Evolutionary conservation across 2,797 vertebrate genomes (phyloP).

Genomic region (Sebastes diploproa): DNA sequence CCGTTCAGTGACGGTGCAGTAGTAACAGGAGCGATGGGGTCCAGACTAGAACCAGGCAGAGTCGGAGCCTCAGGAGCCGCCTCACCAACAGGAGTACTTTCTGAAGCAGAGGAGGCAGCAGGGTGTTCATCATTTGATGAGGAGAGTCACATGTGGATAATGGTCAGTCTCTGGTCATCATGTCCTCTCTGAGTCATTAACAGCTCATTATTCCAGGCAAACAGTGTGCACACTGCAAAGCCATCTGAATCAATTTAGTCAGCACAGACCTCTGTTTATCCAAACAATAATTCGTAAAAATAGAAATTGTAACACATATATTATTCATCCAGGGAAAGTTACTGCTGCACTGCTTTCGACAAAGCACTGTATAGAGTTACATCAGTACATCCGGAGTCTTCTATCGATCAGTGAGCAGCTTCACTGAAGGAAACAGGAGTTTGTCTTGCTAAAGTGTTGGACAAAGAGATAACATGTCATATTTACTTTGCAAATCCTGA

Average conservation of each 20-base stretch:
- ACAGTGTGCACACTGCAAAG: not conserved
- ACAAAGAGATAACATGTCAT: not conserved
- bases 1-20: not conserved
- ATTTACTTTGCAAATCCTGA: not conserved
- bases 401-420: not conserved
- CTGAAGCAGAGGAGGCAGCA: not conserved
- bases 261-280: not conserved
- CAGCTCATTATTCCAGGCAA: not conserved
- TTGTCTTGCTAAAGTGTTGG: not conserved
- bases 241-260: not conserved
- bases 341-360: not conserved
- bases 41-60: rapidly evolving
- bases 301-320: not conserved
- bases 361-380: not conserved
- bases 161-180: not conserved
- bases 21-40: not conserved
- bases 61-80: not conserved
- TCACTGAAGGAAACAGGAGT: not conserved
- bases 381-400: not conserved
- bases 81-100: not conserved
- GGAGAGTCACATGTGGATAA: not conserved
- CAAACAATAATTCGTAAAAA: not conserved
- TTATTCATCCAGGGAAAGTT: not conserved
- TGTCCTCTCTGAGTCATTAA: slow-evolving; percentile 3
- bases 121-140: not conserved